Conservation (phyloP, 2,113 vertebrate species). For the Oenanthe melanoleuca region DNA sequence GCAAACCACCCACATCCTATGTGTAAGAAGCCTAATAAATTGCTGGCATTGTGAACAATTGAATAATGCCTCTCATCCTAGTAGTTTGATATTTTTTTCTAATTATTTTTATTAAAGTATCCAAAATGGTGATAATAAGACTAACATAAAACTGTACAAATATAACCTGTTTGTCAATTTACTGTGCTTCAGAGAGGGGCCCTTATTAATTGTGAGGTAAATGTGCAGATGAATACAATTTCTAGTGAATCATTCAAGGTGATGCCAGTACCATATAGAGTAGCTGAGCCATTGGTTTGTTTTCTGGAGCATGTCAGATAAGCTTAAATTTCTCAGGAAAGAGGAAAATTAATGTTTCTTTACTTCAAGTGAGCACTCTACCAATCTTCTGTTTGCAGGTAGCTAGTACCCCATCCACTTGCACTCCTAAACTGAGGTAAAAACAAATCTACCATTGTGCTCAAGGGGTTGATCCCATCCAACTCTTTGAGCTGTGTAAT, state of each 20-base stretch:
- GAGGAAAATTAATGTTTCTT: background rate
- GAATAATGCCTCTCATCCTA: background rate
- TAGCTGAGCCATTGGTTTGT: background rate
- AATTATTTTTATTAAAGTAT: background rate
- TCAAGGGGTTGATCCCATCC: background rate
- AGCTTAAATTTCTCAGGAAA: background rate
- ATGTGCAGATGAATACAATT: background rate
- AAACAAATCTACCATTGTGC: background rate
- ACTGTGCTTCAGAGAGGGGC: background rate
- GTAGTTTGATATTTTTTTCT: background rate
- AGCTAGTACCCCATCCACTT: background rate
- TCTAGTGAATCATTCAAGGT: background rate
- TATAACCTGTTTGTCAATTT: background rate
- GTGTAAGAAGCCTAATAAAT: background rate
- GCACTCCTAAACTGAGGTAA: background rate
- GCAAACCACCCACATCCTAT: background rate
- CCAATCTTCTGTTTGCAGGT: background rate
- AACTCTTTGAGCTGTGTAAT: background rate
- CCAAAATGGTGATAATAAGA: background rate
- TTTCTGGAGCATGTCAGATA: background rate
- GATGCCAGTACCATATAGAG: background rate
- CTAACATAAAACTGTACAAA: background rate
- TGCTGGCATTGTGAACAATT: background rate
- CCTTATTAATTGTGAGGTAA: background rate
- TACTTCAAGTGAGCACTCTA: background rate